Percentiles rank a stretch among this genome's conserved stretches.
phyloP scores from a whole-genome alignment of 2,797 vertebrate species.

The Sebastes jordani region DNA sequence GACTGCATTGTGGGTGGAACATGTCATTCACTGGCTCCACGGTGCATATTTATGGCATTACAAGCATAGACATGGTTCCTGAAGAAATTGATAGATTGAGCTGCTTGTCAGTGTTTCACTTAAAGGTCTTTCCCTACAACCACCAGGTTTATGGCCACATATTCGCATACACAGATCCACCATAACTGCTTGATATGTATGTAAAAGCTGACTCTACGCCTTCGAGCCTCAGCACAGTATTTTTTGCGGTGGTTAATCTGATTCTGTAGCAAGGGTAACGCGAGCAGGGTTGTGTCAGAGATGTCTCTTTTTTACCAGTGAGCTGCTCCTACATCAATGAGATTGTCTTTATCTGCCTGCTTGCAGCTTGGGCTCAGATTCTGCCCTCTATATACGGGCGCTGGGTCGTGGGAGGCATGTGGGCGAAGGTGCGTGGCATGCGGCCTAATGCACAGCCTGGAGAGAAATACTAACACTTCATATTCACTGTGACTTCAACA shows the following conservation, averaged over 20 bases:
- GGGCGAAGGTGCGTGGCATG: conserved; percentile 88
- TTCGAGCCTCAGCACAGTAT: conserved; percentile 65
- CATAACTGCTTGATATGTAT: conserved; percentile 51
- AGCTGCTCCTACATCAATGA: conserved; percentile 83
- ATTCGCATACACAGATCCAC: conserved; percentile 32
- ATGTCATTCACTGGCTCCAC: conserved; percentile 53
- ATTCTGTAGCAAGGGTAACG: conserved; percentile 73
- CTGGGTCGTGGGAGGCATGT: conserved; percentile 85
- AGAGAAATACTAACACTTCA: conserved; percentile 84
- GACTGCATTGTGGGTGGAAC: conserved; percentile 60
- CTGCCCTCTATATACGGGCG: conserved; percentile 84
- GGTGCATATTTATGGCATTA: conserved; percentile 64
- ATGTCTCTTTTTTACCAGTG: conserved; percentile 75
- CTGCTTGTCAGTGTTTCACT: conserved; percentile 62
- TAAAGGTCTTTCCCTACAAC: conserved; percentile 62
- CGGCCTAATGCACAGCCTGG: conserved; percentile 86
- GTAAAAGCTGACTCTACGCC: conserved; percentile 70
- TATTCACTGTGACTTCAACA: conserved; percentile 82
- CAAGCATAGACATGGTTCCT: conserved; percentile 50
- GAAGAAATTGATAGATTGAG: conserved; percentile 56
- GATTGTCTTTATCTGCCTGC: conserved; percentile 88
- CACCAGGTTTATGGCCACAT: conserved; percentile 51
- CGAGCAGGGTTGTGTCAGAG: conserved; percentile 77
- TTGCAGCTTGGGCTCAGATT: conserved; percentile 86
- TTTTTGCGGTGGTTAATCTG: conserved; percentile 75